Conservation (phyloP, 2,113 vertebrate species). For the Lamprotornis superbus region DNA sequence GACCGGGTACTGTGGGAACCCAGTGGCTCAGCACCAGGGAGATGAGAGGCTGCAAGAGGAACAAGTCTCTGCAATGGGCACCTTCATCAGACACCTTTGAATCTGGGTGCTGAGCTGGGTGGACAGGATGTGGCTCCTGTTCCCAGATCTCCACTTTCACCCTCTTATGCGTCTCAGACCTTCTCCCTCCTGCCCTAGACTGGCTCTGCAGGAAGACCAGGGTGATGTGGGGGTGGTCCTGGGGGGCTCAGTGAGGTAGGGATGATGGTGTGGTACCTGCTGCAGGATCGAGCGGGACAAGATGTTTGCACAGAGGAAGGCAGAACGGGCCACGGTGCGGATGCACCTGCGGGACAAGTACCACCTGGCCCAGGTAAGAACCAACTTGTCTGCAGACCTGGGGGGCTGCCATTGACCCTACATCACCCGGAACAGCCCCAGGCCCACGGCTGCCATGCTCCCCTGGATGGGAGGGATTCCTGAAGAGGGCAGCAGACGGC, state of each 20-base stretch:
- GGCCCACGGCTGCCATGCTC: background rate
- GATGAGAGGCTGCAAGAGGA: background rate
- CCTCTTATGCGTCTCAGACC: background rate
- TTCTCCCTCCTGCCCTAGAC: background rate
- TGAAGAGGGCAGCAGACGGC: conserved; percentile 54
- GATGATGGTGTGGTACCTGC: background rate
- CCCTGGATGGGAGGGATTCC: background rate
- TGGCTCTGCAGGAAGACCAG: background rate
- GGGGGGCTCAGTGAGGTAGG: background rate
- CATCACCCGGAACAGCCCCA: background rate
- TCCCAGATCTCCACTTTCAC: background rate
- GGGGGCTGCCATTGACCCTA: background rate
- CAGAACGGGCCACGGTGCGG: conserved; percentile 72
- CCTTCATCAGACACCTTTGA: background rate
- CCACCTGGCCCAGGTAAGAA: conserved; percentile 72
- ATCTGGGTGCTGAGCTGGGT: background rate
- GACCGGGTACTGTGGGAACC: background rate
- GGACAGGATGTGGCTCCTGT: background rate
- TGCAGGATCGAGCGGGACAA: conserved; percentile 77
- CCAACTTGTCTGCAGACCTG: rapidly evolving
- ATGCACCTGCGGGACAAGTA: conserved; percentile 76
- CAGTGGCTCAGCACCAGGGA: background rate
- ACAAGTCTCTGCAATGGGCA: rapidly evolving
- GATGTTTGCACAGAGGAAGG: conserved; percentile 73
- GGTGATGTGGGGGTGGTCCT: rapidly evolving